A percentile compares a stretch with the other conserved stretches of the same genome.
These are phyloP conservation scores for Cephalopterus ornatus DNA, from an alignment of 2,113 vertebrate genomes.

Conservation along the genomic window DNA sequence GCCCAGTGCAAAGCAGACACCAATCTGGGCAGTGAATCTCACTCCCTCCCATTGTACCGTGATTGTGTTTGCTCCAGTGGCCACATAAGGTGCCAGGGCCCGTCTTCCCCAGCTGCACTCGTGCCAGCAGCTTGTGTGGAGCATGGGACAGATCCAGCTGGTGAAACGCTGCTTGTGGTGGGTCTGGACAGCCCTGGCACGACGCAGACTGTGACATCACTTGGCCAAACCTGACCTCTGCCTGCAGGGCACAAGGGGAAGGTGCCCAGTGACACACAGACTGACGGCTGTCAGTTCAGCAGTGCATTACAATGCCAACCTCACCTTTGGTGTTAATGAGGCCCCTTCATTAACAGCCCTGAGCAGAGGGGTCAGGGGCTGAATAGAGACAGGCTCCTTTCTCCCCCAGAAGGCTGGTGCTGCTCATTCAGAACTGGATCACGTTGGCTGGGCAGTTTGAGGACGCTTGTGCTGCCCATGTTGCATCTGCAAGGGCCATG, in stretches of 20 bases:
- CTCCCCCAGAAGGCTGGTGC: slow-evolving; percentile 12
- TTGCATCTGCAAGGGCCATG: slow-evolving; percentile 34
- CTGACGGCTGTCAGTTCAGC: neutral
- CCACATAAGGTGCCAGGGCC: neutral
- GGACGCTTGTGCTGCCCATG: slow-evolving; percentile 21
- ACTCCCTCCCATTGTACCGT: neutral
- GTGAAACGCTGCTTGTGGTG: neutral
- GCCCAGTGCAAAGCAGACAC: neutral
- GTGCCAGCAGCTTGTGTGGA: neutral
- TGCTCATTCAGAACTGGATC: slow-evolving; percentile 57
- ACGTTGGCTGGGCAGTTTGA: slow-evolving; percentile 1
- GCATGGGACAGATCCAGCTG: neutral
- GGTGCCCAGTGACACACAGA: neutral
- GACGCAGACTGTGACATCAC: neutral
- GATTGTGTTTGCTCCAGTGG: neutral
- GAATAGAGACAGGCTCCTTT: slow-evolving; percentile 37
- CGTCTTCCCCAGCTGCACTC: neutral
- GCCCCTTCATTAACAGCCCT: slow-evolving; percentile 31
- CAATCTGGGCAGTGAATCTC: neutral
- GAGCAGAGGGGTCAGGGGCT: slow-evolving; percentile 22
- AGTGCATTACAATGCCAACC: neutral
- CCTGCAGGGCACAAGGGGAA: neutral
- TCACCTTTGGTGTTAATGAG: slow-evolving; percentile 59
- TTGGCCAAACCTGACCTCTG: neutral
- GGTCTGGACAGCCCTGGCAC: neutral